Base-by-base conservation (phyloP, 53 echinoderm and acorn worm species). In the Arbacia lixula region DNA sequence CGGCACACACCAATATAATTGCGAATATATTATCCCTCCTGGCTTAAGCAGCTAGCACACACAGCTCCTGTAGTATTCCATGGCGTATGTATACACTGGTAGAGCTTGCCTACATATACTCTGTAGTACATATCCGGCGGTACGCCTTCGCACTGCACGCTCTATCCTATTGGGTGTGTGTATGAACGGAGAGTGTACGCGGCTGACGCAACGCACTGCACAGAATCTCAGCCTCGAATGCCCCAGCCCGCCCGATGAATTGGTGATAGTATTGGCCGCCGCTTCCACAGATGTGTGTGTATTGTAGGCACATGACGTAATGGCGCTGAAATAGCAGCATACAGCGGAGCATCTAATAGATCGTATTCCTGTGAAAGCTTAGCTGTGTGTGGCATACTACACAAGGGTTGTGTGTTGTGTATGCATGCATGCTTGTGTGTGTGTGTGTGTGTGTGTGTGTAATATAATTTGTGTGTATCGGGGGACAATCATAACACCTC, bases 241-340 rank as follows among this genome's bases (percentile, higher is more conserved):
- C 77, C 43, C 25, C 77, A 11, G 38, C 14, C n/a, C 2, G 25
- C 37, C 2, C 36, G 77, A 56, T 77, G 24, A 56, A 10, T 56
- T 20, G 57, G 35, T 11, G 40, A 56, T 77, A 77, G 77, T 77
- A 77, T 58, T 32, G 77, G 36, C 36, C 77, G 28, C 39, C 77
- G 77, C 37, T 77, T 30, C 53, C 34, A 58, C 60, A 24, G 12
- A 38, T 12, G 20, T 6, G 60, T 24, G 26, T 77, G 77, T 77
- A 77, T 57, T 24, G 55, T 53, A 58, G 58, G 77, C 57, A 57
- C 22, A 77, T 77, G 77, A 77, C 58, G 77, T 77, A 77, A 77
- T 77, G 56, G 57, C 56, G 37, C 39, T 25, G 57, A 77, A 77
- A 77, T 77, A 77, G 77, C 58, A 38, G 38, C 57, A 10, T 16